Conservation (phyloP, 2,797 vertebrate species). For the Argyrosomus regius region DNA sequence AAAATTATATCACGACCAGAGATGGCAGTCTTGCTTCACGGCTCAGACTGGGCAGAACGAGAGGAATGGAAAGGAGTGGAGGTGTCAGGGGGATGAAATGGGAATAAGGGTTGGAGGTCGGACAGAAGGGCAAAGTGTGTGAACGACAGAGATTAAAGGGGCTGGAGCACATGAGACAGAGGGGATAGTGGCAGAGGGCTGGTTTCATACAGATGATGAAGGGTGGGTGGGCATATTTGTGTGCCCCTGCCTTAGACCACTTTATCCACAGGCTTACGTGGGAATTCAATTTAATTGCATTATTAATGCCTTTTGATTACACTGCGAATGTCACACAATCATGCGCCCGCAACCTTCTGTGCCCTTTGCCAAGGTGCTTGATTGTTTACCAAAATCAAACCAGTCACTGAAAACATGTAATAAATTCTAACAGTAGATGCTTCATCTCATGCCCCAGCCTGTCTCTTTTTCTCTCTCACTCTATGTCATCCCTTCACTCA, state of each 20-base stretch:
- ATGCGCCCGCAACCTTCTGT: constrained; percentile 38
- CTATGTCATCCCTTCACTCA: constrained; percentile 4
- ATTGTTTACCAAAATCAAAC: constrained; percentile 63
- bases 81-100: constrained; percentile 57
- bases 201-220: constrained; percentile 63
- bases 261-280: constrained; percentile 62
- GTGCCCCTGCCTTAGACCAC: constrained; percentile 53
- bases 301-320: constrained; percentile 76
- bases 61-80: constrained; percentile 37
- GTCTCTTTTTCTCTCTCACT: background rate
- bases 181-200: constrained; percentile 46
- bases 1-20: constrained; percentile 59
- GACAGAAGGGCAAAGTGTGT: constrained; percentile 74
- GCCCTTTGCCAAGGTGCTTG: constrained; percentile 54
- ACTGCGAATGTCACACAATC: constrained; percentile 62
- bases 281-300: constrained; percentile 77
- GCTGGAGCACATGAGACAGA: constrained; percentile 58
- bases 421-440: constrained; percentile 24
- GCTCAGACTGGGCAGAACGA: constrained; percentile 9
- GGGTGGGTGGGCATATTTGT: constrained; percentile 49
- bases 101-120: constrained; percentile 76
- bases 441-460: background rate
- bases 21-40: constrained; percentile 77
- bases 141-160: constrained; percentile 76
- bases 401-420: constrained; percentile 42